These are phyloP conservation scores for Leiothrix lutea DNA, from an alignment of 2,113 vertebrate species.

Conservation along the genomic window DNA sequence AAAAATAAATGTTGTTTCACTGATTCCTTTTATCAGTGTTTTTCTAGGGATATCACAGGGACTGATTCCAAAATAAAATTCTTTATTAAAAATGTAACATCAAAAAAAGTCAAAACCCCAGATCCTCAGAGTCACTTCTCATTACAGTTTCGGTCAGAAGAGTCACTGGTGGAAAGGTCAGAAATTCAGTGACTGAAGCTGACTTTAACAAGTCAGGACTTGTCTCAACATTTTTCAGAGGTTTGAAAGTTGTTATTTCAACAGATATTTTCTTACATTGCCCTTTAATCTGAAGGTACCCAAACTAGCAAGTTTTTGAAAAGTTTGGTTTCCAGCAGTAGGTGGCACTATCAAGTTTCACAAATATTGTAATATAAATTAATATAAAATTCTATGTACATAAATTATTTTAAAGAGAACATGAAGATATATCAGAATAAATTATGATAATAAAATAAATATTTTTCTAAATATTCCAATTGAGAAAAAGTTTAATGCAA, in stretches of 20 bases:
- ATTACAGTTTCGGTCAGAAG: not conserved
- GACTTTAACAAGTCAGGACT: not conserved
- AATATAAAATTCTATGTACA: not conserved
- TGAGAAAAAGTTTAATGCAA: not conserved
- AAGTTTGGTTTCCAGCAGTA: constrained; percentile 38
- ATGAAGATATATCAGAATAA: not conserved
- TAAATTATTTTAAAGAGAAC: not conserved
- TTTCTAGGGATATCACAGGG: not conserved
- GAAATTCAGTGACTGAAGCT: not conserved
- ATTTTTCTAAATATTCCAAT: not conserved
- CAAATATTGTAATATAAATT: not conserved
- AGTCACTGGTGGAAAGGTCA: not conserved
- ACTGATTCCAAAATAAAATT: not conserved
- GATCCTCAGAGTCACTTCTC: not conserved
- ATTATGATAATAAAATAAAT: not conserved
- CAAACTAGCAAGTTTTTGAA: not conserved
- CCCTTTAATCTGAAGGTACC: not conserved
- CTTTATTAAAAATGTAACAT: not conserved
- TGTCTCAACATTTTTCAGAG: not conserved
- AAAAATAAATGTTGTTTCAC: not conserved
- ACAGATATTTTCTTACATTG: not conserved
- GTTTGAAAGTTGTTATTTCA: not conserved
- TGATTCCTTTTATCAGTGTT: not conserved
- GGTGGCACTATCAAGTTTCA: constrained; percentile 54
- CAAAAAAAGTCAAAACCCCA: not conserved